A percentile compares a stretch with the other conserved stretches of the same genome.
Evolutionary conservation across 2,797 vertebrate species (phyloP).

Genomic region (Thaleichthys pacificus): DNA sequence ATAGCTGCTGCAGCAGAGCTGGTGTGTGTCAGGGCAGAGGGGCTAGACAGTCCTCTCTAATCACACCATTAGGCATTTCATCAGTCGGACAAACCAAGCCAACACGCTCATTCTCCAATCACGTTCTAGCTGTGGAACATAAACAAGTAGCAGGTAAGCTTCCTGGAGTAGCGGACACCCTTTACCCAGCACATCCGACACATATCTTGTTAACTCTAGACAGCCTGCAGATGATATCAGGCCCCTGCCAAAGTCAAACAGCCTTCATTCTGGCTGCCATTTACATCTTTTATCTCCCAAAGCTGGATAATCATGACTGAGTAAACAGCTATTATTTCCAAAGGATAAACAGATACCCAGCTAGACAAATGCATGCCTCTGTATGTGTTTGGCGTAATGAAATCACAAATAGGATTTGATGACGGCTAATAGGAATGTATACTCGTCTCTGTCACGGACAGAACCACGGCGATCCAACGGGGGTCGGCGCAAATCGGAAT

Average conservation of each 20-base stretch:
- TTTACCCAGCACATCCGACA: background rate
- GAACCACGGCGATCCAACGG: constrained; percentile 28
- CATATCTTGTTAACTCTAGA: background rate
- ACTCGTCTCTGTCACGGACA: constrained; percentile 51
- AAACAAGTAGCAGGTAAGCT: too few relatives aligned
- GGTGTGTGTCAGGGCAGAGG: too few relatives aligned
- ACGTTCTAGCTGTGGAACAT: too few relatives aligned
- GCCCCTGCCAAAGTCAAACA: constrained; percentile 51
- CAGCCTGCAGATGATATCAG: background rate
- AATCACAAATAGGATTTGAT: constrained; percentile 69
- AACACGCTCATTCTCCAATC: too few relatives aligned
- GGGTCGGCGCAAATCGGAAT: constrained; percentile 17
- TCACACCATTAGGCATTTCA: background rate
- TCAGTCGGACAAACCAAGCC: too few relatives aligned
- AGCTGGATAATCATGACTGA: constrained; percentile 84
- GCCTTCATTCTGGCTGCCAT: constrained; percentile 73
- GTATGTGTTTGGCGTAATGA: constrained; percentile 68
- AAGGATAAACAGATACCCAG: constrained; percentile 64
- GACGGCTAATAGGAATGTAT: constrained; percentile 59
- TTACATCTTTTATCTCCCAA: constrained; percentile 86
- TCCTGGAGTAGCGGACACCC: too few relatives aligned
- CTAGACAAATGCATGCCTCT: constrained; percentile 65
- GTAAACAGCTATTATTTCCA: constrained; percentile 85
- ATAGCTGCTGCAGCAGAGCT: background rate
- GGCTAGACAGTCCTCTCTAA: background rate